A percentile compares a stretch with the other conserved stretches of the same genome.
Conservation (phyloP, 2,888 invertebrate species). For the Cremastinae sp. region DNA sequence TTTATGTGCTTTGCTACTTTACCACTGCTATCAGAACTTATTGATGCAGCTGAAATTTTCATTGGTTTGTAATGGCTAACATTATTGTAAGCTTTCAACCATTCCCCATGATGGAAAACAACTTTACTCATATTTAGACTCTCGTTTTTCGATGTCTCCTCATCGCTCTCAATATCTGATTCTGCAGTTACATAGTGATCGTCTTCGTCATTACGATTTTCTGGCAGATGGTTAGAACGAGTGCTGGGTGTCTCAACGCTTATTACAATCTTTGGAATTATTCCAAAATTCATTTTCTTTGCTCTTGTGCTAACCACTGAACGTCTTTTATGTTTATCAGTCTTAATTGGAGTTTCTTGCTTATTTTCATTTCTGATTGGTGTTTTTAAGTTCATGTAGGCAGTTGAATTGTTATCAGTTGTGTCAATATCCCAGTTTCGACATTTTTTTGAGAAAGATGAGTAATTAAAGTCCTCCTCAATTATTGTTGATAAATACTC, state of each 20-base stretch:
- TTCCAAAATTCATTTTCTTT: neutral
- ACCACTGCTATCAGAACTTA: neutral
- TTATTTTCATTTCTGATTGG: no score
- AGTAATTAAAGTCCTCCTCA: conserved; percentile 18
- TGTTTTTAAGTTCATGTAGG: no score
- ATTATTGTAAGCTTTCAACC: neutral
- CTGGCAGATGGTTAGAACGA: neutral
- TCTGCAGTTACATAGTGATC: conserved; percentile 4
- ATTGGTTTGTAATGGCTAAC: neutral
- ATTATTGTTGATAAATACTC: conserved; percentile 36
- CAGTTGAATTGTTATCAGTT: no score
- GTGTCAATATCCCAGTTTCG: no score
- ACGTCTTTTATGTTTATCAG: neutral
- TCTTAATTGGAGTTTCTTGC: neutral
- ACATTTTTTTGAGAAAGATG: neutral
- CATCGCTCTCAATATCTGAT: conserved; percentile 7
- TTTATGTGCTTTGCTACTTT: neutral
- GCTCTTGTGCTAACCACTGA: neutral
- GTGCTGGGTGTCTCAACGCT: neutral
- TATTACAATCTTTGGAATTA: conserved; percentile 7
- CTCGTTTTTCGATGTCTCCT: neutral
- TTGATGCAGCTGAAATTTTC: neutral
- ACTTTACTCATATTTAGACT: conserved; percentile 22
- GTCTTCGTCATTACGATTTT: neutral
- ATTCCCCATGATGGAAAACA: neutral